Base-by-base conservation (phyloP, 2,113 vertebrate species). In the Pampusana beccarii region DNA sequence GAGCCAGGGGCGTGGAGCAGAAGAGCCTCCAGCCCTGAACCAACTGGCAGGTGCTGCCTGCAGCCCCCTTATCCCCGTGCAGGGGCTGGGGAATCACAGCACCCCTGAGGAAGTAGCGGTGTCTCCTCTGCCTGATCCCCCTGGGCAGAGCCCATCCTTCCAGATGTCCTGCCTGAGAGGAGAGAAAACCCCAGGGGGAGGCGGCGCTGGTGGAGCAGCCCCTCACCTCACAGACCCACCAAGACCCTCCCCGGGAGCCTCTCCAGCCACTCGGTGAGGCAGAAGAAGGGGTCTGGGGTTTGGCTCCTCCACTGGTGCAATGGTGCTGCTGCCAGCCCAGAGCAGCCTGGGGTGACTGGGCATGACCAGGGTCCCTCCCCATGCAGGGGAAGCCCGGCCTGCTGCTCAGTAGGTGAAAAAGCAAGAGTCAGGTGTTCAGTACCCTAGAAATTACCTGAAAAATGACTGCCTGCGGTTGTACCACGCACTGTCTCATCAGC, bases 401-500 rank as follows among this genome's bases (percentile, higher is more conserved):
- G 87, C 71, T 92, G 94, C 86, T 92, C 23, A 2, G 17, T 62
- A 82, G 86, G 66, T 97, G 90, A 86, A 92, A 97, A 85, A 93
- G 77, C 88, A 96, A 95, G 87, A 92, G 90, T 93, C 25, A 66
- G 97, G 94, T 81, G 60, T 97, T 97, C 81, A 96, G 97, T 90
- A 97, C 95, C 93, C 98, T 97, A 95, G 97, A 98, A 97, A 98
- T 98, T 98, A 98, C 98, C 98, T 98, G 98, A 97, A 98, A 98
- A 98, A 98, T 97, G 98, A 97, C 95, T 98, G 98, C 96, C 97
- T 98, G 98, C 95, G 98, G 98, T 96, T 98, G 98, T 97, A 98
- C 97, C 98, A 98, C 98, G 98, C 97, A 98, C 97, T 98, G 98
- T 86, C 98, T 98, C 98, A 97, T 98, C 98, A 98, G 98, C 98